Percentiles rank a stretch among this genome's conserved stretches.
Conservation (phyloP, 1,140 invertebrate species). For the Thaumatotibia leucotreta region DNA sequence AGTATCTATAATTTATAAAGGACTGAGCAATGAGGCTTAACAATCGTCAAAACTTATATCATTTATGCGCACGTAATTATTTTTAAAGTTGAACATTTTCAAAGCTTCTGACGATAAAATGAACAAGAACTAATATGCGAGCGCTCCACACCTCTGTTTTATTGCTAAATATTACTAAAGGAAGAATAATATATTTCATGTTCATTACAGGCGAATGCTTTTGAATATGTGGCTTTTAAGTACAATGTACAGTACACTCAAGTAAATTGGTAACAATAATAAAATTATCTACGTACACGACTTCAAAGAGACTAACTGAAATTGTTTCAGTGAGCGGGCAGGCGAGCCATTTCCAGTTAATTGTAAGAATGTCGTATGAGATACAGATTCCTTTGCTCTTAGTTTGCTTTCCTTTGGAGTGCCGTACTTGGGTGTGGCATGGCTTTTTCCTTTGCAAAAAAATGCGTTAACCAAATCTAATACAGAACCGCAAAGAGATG, state of each 20-base stretch:
- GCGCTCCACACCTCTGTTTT: too few relatives aligned
- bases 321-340: conserved; percentile 1
- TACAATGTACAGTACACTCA: background rate
- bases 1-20: too few relatives aligned
- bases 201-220: too few relatives aligned
- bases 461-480: background rate
- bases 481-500: background rate
- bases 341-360: background rate
- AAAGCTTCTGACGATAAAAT: too few relatives aligned
- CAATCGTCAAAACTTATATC: too few relatives aligned
- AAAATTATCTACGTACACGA: conserved; percentile 19
- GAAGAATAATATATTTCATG: too few relatives aligned
- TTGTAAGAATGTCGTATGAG: background rate
- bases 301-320: background rate
- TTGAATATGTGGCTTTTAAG: background rate
- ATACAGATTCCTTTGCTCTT: background rate
- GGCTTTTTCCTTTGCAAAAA: background rate
- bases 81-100: too few relatives aligned
- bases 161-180: too few relatives aligned
- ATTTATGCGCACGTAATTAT: too few relatives aligned
- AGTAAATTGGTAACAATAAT: background rate
- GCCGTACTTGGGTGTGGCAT: background rate
- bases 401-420: background rate
- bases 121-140: too few relatives aligned
- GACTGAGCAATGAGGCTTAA: too few relatives aligned